Base-by-base conservation (phyloP, 2,113 vertebrate genomes). In the Crocuta crocuta region DNA sequence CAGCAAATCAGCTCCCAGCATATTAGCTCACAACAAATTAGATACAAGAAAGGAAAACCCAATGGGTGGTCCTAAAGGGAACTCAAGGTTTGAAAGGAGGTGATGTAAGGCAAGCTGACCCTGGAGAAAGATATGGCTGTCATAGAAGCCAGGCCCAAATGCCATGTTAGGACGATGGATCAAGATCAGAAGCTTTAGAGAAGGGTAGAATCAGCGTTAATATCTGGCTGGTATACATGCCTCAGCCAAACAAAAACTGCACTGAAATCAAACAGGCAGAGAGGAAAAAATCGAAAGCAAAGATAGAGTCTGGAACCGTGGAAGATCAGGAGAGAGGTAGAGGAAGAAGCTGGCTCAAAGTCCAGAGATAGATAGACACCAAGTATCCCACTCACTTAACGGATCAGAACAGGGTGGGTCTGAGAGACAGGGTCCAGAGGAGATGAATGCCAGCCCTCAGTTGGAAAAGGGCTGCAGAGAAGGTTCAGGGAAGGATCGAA, bases 21-120 rank as follows among this genome's bases (percentile, higher is more conserved):
- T 95, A 50, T 81, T 91, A 87, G 10, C 17, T 96, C 91, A 65
- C 93, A 89, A 61, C n/a, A 58, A 91, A 93, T 96, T 85, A 93
- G 91, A 68, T 85, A 81, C 81, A 91, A 73, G 89, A 95, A 91
- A 86, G 53, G 55, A 85, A 68, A 92, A 78, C 61, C 24, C 7
- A 82, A 50, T 70, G 95, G 81, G 78, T 93, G 76, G 73, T 31
- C 86, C 79, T 86, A 82, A 71, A 89, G 81, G 24, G 53, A 95
- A 45, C 80, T 88, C 89, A 81, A 16, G 45, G 71, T 81, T 95
- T 95, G 91, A 82, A 95, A 95, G 53, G 43, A 71, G 83, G 61
- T 71, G 74, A 86, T 73, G 28, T 61, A 88, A 97, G 76, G 8
- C 80, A 88, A 65, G 74, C 53, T 4, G 58, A 94, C 63, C 79